Evolutionary conservation across 2,888 invertebrate species (phyloP), one percentile per base, ranked within the genome.

Genomic region (Entomobrya proxima): DNA sequence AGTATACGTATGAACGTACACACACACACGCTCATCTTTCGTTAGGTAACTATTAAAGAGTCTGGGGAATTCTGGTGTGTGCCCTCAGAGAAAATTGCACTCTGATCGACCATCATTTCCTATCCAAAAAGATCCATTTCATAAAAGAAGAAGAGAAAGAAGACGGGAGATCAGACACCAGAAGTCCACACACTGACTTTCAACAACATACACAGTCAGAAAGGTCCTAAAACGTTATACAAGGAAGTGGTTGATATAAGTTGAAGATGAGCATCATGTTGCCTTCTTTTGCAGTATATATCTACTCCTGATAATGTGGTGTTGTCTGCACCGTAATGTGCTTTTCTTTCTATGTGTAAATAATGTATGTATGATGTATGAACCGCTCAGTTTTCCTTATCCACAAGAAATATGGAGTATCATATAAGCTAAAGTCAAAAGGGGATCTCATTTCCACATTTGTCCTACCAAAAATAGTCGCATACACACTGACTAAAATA

Each of bases 61-160:
- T 74, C 74, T 61, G 11, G 74, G 74, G 81, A 81, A 61, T 81
- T 74, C 74, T 74, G 44, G 61, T 47, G 27, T 47, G 67, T 76
- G 82, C 82, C 82, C 82, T 83, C 76, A 76, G 82, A 83, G 82
- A 83, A 83, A 83, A 83, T 83, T 83, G 82, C 82, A 83, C 75
- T 74, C 64, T 75, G 82, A 83, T 83, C 82, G 82, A 76, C 76
- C 82, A 83, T 83, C 82, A 74, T 74, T 75, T 83, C 81, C 81
- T 67, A 76, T 83, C 82, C 37, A 69, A 40, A 72, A 79, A 79
- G 79, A 79, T 79, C 69, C 79, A 79, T 79, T 69, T 79, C 79
- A 69, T 79, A 79, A 72, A 72, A 52, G 21, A 35, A 52, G 52
- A 27, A 76, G 77, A 77, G 61, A 27, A 24, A 58, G 44, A 64